Evolutionary conservation across 1,140 invertebrate genomes (phyloP).

Genomic region (Drosophila orosa): DNA sequence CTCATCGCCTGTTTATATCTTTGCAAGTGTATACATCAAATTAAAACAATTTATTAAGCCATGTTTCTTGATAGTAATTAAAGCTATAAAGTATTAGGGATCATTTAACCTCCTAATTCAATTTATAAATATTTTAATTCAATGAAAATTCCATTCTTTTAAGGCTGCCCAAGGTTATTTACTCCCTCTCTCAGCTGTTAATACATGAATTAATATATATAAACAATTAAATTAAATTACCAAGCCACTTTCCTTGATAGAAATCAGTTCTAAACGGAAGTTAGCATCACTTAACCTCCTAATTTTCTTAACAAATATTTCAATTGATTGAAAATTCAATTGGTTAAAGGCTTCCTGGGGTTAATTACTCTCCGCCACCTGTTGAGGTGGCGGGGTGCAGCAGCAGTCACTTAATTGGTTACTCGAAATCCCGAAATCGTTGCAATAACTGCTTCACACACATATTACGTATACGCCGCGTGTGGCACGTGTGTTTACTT

Average conservation of each 20-base stretch:
- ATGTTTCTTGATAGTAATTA: too few species aligned
- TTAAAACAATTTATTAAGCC: too few species aligned
- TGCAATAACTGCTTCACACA: not conserved
- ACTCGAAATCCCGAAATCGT: constrained; percentile 7
- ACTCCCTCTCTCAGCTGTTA: too few species aligned
- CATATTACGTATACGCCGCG: constrained; percentile 19
- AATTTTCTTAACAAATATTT: not conserved
- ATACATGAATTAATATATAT: too few species aligned
- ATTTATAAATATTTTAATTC: not conserved
- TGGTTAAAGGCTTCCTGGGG: not conserved
- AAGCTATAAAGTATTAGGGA: too few species aligned
- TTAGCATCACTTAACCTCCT: not conserved
- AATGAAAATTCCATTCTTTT: too few species aligned
- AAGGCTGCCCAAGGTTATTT: not conserved
- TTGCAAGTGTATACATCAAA: too few species aligned
- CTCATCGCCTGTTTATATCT: too few species aligned
- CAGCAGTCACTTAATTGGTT: not conserved
- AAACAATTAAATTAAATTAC: not conserved
- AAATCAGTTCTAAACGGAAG: not conserved
- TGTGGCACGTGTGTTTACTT: constrained; percentile 28
- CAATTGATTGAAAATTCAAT: not conserved
- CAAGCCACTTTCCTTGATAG: not conserved
- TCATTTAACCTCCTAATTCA: not conserved
- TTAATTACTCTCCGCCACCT: not conserved
- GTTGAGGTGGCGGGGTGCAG: too few species aligned